Conservation (phyloP, 2,113 vertebrate genomes). For the Pardalotus punctatus region DNA sequence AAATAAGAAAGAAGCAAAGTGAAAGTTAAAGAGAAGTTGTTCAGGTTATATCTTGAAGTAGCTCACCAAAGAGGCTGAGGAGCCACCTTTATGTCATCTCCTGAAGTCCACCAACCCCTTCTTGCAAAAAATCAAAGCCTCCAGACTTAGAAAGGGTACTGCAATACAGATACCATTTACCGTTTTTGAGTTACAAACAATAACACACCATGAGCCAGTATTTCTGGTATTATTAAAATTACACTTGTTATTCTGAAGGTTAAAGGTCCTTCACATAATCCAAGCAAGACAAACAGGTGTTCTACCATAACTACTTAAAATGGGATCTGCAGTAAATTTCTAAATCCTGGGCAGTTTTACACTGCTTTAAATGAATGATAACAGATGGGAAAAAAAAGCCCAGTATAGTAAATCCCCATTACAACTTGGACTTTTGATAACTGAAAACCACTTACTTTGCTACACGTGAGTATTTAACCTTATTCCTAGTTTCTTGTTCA, state of each 20-base stretch:
- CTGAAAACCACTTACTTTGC: conserved; percentile 81
- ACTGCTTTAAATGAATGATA: not conserved
- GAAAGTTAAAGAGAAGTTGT: not conserved
- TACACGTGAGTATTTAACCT: conserved; percentile 81
- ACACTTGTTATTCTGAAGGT: not conserved
- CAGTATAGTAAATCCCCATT: not conserved
- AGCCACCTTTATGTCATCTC: not conserved
- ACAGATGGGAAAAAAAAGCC: not conserved
- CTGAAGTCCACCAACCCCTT: not conserved
- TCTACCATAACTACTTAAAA: not conserved
- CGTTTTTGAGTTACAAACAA: not conserved
- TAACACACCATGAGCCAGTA: rapidly evolving
- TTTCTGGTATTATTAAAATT: not conserved
- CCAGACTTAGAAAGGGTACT: not conserved
- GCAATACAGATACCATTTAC: not conserved
- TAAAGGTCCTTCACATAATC: not conserved
- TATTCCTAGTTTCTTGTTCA: conserved; percentile 69
- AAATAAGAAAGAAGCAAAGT: not conserved
- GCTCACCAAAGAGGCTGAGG: not conserved
- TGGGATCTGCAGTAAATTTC: not conserved
- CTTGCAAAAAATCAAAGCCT: not conserved
- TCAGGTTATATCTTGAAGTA: not conserved
- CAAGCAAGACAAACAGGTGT: not conserved
- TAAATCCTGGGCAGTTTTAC: not conserved
- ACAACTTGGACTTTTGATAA: not conserved